Conservation (phyloP, 2,113 vertebrate genomes). For the Nestor notabilis region DNA sequence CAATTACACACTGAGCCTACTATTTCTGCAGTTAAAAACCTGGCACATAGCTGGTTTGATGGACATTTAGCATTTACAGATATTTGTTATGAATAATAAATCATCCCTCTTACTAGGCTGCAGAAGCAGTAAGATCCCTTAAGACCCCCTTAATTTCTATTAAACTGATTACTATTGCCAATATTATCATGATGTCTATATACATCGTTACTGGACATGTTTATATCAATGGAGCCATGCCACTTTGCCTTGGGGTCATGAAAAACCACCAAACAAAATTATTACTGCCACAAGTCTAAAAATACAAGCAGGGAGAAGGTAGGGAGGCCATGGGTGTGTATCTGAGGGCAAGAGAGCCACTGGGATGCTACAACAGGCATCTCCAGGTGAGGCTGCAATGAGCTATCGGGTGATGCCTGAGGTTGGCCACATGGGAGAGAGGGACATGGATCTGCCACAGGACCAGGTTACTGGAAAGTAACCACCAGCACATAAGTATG, state of each 20-base stretch:
- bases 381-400: not conserved
- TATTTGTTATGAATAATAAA: not conserved
- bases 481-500: not conserved
- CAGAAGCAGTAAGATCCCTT: not conserved
- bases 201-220: not conserved
- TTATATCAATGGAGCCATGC: not conserved
- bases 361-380: fast-evolving
- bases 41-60: not conserved
- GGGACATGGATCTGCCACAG: not conserved
- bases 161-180: not conserved
- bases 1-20: not conserved
- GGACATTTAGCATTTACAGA: not conserved
- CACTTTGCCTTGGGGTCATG: not conserved
- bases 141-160: not conserved
- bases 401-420: not conserved
- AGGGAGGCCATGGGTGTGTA: not conserved
- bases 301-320: not conserved
- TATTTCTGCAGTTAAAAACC: not conserved
- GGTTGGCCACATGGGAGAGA: not conserved
- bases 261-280: not conserved
- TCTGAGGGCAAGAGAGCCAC: not conserved
- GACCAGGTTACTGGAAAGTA: not conserved
- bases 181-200: not conserved
- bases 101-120: not conserved
- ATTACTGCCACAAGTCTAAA: not conserved